These are phyloP conservation scores for Perodicticus potto DNA, from an alignment of 2,797 vertebrate genomes.

Conservation along the genomic window DNA sequence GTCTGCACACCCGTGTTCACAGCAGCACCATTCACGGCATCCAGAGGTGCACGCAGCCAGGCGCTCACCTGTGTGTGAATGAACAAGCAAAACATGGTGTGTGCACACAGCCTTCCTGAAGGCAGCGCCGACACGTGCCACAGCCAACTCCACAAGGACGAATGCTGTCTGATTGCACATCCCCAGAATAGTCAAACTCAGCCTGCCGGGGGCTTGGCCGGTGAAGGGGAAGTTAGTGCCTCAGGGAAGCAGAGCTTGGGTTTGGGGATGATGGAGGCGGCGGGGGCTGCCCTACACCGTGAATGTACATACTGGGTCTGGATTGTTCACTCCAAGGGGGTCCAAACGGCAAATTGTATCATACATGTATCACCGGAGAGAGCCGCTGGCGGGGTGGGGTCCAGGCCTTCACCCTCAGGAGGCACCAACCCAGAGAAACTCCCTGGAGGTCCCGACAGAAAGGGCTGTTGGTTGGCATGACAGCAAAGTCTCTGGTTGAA, in stretches of 20 bases:
- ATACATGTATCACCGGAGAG: too few relatives aligned
- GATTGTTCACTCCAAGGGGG: background rate
- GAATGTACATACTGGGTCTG: rapidly evolving
- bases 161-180: rapidly evolving
- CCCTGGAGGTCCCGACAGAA: too few relatives aligned
- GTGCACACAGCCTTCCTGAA: background rate
- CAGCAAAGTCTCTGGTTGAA: background rate
- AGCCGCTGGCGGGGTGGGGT: rapidly evolving
- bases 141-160: rapidly evolving
- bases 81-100: rapidly evolving
- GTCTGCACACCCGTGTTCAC: rapidly evolving
- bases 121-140: rapidly evolving
- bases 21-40: rapidly evolving
- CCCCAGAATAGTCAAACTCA: rapidly evolving
- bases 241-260: rapidly evolving
- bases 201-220: background rate
- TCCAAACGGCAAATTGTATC: too few relatives aligned
- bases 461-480: rapidly evolving
- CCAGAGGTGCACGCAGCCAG: rapidly evolving
- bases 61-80: rapidly evolving
- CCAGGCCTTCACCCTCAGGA: background rate
- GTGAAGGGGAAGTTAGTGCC: rapidly evolving
- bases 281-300: rapidly evolving
- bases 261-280: too few relatives aligned
- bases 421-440: rapidly evolving